Evolutionary conservation across 2,797 vertebrate genomes (phyloP).

Genomic region (Choloepus didactylus): DNA sequence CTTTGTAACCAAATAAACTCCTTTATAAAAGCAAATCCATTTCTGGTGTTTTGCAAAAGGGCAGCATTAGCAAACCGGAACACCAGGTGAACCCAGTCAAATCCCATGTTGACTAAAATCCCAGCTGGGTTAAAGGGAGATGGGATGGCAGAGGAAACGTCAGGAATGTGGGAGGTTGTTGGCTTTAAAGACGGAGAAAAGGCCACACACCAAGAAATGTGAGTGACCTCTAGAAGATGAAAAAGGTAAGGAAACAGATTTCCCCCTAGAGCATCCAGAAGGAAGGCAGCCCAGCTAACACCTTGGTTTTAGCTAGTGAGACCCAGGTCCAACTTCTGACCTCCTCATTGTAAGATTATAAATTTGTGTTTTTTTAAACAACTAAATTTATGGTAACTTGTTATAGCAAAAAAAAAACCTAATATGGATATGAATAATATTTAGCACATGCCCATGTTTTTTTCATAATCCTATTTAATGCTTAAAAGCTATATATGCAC

Average conservation of each 20-base stretch:
- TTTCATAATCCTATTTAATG: not conserved
- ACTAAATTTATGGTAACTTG: not conserved
- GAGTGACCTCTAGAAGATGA: not conserved
- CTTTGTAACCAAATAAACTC: no score
- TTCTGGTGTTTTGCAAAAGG: no score
- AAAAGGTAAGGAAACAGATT: not conserved
- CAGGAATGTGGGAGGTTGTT: not conserved
- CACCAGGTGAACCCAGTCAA: not conserved
- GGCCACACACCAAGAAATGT: not conserved
- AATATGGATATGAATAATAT: rapidly evolving
- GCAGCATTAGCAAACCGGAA: no score
- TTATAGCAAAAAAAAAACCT: not conserved
- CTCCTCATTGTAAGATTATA: no score
- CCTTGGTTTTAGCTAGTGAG: not conserved
- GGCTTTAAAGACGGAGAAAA: not conserved
- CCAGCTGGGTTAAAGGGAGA: rapidly evolving
- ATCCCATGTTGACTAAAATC: not conserved
- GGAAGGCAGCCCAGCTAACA: not conserved
- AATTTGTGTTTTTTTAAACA: not conserved
- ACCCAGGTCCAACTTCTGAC: not conserved
- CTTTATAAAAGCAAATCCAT: no score
- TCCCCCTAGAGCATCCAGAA: not conserved
- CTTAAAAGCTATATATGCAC: not conserved
- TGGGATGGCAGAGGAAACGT: not conserved
- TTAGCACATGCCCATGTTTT: not conserved